Conservation (phyloP, 1,140 invertebrate genomes). For the Drosophila sp. region DNA sequence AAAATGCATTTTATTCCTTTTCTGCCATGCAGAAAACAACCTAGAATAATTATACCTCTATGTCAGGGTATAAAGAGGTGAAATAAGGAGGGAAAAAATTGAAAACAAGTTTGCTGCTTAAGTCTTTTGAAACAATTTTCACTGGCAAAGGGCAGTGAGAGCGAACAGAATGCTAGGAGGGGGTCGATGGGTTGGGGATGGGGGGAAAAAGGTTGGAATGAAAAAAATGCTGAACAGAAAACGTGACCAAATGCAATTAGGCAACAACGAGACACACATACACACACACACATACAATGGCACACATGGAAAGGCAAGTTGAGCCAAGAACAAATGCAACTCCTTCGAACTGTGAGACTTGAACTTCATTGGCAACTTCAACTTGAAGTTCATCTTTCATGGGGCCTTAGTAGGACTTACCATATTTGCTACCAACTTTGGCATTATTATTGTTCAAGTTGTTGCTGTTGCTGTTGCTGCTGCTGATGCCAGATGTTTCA, state of each 20-base stretch:
- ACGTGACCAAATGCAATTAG: conserved; percentile 80
- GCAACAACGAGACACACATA: conserved; percentile 31
- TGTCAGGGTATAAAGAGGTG: background rate
- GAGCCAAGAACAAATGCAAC: conserved; percentile 8
- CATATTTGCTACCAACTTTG: conserved; percentile 69
- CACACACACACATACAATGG: background rate
- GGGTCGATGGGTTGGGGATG: conserved; percentile 26
- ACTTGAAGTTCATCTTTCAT: conserved; percentile 30
- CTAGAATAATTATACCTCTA: background rate
- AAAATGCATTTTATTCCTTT: too few relatives aligned
- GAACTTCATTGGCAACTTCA: conserved; percentile 28
- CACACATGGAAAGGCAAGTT: background rate
- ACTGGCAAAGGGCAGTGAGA: conserved; percentile 71
- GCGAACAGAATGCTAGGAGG: conserved; percentile 20
- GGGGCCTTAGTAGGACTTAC: conserved; percentile 60
- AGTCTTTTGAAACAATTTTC: conserved; percentile 75
- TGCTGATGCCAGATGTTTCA: conserved; percentile 28
- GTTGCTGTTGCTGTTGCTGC: conserved; percentile 27
- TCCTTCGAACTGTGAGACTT: conserved; percentile 20
- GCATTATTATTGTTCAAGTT: conserved; percentile 38
- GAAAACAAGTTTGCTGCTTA: conserved; percentile 61
- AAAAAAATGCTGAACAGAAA: conserved; percentile 48
- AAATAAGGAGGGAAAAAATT: conserved; percentile 25
- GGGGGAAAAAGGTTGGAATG: conserved; percentile 32
- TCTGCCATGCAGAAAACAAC: background rate